Evolutionary conservation across 2,113 vertebrate species (phyloP).

Genomic region (Coregonus clupeaformis): DNA sequence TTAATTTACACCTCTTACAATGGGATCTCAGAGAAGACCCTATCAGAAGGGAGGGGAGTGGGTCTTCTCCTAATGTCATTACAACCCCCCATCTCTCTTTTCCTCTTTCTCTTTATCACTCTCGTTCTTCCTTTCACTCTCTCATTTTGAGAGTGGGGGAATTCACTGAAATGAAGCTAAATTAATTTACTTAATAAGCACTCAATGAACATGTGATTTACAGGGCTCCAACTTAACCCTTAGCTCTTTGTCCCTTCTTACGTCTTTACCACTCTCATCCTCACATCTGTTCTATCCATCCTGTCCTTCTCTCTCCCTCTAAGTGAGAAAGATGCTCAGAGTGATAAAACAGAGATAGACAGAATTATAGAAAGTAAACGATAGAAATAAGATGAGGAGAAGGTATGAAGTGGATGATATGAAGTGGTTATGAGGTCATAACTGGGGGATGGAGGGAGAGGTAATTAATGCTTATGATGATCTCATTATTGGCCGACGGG

Average conservation of each 20-base stretch:
- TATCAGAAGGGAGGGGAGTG: no score
- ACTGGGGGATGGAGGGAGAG: not conserved
- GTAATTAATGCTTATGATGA: conserved; percentile 26
- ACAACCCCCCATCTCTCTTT: not conserved
- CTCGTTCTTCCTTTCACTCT: not conserved
- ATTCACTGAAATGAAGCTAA: not conserved
- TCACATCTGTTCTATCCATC: not conserved
- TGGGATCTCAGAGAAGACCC: no score
- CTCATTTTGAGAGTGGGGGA: not conserved
- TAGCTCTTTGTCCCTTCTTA: not conserved
- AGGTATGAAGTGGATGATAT: not conserved
- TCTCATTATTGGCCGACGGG: conserved; percentile 13
- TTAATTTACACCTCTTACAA: conserved; percentile 74
- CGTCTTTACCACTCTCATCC: not conserved
- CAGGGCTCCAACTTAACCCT: not conserved
- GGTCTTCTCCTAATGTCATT: conserved; percentile 11
- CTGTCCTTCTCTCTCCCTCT: no score
- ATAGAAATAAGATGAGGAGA: not conserved
- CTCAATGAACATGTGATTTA: not conserved
- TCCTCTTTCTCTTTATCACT: not conserved
- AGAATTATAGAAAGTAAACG: not conserved
- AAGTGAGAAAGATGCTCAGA: no score
- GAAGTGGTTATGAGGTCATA: not conserved
- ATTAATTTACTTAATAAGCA: not conserved
- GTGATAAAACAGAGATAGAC: not conserved